A percentile compares a stretch with the other conserved stretches of the same genome.
Conservation (phyloP, 2,113 vertebrate species). For the Plotosus lineatus region DNA sequence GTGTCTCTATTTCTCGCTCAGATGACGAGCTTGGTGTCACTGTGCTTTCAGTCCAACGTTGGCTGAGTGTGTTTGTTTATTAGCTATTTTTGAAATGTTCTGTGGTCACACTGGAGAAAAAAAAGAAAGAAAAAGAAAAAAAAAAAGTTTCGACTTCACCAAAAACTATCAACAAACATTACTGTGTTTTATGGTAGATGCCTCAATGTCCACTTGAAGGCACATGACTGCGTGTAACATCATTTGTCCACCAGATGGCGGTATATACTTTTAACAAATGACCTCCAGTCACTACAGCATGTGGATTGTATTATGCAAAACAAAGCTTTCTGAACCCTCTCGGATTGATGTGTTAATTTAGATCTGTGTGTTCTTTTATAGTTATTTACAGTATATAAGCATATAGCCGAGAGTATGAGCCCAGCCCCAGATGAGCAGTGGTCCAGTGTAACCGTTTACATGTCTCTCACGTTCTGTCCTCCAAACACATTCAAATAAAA, state of each 20-base stretch:
- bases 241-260: slow-evolving; percentile 67
- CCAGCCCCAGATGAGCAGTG: background rate
- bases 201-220: background rate
- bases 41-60: background rate
- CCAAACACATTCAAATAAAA: background rate
- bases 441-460: background rate
- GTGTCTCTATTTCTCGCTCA: background rate
- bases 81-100: background rate
- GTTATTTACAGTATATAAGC: no score
- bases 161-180: background rate
- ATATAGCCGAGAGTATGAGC: background rate
- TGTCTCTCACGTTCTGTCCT: background rate
- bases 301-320: background rate
- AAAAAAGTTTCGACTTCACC: no score
- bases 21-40: background rate
- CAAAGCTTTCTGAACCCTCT: background rate
- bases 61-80: background rate
- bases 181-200: background rate
- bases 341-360: background rate
- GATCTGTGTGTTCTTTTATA: background rate
- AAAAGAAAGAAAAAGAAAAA: no score
- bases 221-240: slow-evolving; percentile 39
- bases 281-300: background rate
- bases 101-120: background rate
- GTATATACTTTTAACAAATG: slow-evolving; percentile 36